Evolutionary conservation across 2,113 vertebrate genomes (phyloP), one percentile per base, ranked within the genome.

Genomic region (Poecilia latipinna): DNA sequence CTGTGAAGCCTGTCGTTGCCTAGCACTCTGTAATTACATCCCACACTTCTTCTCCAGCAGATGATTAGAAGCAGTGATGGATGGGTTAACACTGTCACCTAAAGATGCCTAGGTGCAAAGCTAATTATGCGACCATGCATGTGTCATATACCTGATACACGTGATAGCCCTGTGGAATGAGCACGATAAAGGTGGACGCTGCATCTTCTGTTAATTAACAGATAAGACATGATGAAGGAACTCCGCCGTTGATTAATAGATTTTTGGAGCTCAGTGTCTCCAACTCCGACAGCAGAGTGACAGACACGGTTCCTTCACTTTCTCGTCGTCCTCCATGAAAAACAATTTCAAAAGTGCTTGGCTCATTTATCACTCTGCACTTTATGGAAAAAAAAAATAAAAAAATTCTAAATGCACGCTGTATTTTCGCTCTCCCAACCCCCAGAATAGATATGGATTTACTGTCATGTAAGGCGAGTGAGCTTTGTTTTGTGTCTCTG

Each of bases 1-100:
- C 88, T 91, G 88, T 80, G 89, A 85, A 89, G 78, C 79, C 87
- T 91, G 90, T 82, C 72, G 91, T 92, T 92, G 93, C 93, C 87
- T 89, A 91, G 91, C 86, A 61, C 78, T 82, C 81, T 69, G 82
- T 92, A 93, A 93, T 92, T 91, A 93, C 90, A 88, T 90, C 88
- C 90, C 89, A 86, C 90, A 82, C 85, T 82, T 79, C 84, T 82
- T 79, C 69, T 71, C 78, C 84, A 39, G 82, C 72, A 69, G 80
- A 78, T 91, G 91, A 93, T 93, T 91, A 91, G 88, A 81, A 77
- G 80, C 83, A 71, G 79, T 93, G 91, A 93, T 90, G 89, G 90
- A 93, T 91, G 89, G 83, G 86, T 90, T 93, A 90, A 89, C 83
- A 44, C 76, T 65, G 81, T 89, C 90, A 93, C 83, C 87, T 79